Evolutionary conservation across 2,797 vertebrate species (phyloP).

Genomic region (Myotis pilosus): DNA sequence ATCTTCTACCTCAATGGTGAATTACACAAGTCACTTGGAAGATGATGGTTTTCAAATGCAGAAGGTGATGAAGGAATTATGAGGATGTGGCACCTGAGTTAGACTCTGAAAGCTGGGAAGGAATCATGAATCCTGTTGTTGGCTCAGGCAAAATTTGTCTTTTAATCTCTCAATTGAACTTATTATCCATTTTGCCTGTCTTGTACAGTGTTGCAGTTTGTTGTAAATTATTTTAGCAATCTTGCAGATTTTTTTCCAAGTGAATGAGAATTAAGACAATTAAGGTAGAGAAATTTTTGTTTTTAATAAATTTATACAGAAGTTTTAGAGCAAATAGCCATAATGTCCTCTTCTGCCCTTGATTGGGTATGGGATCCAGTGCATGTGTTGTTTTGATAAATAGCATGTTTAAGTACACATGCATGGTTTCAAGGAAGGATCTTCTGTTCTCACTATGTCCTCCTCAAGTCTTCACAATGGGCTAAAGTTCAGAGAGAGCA

Average conservation of each 20-base stretch:
- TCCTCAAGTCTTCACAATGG: background rate
- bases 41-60: constrained; percentile 34
- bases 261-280: background rate
- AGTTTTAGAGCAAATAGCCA: background rate
- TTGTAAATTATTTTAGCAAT: background rate
- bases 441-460: background rate
- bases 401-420: background rate
- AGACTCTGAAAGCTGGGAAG: background rate
- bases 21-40: constrained; percentile 35
- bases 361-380: background rate
- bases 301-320: background rate
- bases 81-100: background rate
- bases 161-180: background rate
- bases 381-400: background rate
- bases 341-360: background rate
- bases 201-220: background rate
- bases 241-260: background rate
- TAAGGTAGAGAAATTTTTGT: background rate
- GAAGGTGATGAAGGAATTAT: background rate
- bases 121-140: background rate
- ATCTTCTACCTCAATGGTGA: background rate
- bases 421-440: background rate
- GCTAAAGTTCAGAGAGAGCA: background rate
- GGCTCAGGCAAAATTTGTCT: background rate
- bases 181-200: background rate